Conservation (phyloP, 2,888 invertebrate species). For the Hydriomena furcata region DNA sequence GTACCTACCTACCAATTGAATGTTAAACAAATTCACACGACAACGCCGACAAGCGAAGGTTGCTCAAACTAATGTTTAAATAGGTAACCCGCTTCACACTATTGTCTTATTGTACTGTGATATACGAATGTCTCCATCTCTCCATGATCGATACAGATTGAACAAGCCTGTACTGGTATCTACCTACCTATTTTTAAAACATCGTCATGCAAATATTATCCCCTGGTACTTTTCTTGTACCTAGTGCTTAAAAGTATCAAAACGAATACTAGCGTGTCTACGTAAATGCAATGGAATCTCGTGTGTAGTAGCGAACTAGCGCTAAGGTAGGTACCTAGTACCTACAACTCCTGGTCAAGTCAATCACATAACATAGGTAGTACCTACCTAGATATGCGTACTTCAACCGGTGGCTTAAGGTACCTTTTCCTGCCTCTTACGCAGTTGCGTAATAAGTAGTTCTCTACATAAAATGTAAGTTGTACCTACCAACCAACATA, state of each 20-base stretch:
- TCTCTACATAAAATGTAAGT: neutral
- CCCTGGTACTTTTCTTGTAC: too few species aligned
- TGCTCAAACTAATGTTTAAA: slow-evolving; percentile 37
- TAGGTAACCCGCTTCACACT: slow-evolving; percentile 64
- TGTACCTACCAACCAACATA: too few species aligned
- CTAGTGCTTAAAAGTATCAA: neutral
- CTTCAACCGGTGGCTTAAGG: slow-evolving; percentile 17
- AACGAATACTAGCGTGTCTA: too few species aligned
- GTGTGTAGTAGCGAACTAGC: slow-evolving; percentile 1
- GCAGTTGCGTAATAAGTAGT: slow-evolving; percentile 23
- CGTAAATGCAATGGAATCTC: slow-evolving; percentile 19
- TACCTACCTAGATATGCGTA: neutral
- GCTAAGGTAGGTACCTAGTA: too few species aligned
- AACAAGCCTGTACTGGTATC: slow-evolving; percentile 1
- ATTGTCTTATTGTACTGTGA: slow-evolving; percentile 46
- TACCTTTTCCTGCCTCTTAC: slow-evolving; percentile 28
- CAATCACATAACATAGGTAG: slow-evolving; percentile 27
- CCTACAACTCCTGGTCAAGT: slow-evolving; percentile 23
- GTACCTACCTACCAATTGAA: slow-evolving; percentile 33
- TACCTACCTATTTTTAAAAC: too few species aligned
- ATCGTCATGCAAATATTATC: too few species aligned
- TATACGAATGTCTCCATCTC: slow-evolving; percentile 2
- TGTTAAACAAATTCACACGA: slow-evolving; percentile 44
- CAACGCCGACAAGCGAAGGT: slow-evolving; percentile 36
- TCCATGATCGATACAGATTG: slow-evolving; percentile 24